Evolutionary conservation across 2,888 invertebrate species (phyloP).

Genomic region (Nesidiocoris tenuis): DNA sequence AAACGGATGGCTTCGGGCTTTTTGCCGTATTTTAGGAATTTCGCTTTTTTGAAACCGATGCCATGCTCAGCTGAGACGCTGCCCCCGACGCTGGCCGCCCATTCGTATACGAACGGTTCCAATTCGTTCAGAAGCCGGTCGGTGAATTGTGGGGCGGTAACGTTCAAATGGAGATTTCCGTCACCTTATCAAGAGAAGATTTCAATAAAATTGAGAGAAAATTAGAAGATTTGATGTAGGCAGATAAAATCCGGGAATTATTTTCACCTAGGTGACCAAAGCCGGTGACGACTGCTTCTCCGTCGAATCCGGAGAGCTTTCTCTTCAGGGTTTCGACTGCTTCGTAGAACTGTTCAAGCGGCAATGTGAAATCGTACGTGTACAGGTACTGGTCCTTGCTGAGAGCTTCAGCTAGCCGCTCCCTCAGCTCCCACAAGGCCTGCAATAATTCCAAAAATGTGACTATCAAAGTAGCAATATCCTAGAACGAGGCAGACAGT

Average conservation of each 20-base stretch:
- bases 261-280: slow-evolving; percentile 88
- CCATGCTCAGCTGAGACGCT: slow-evolving; percentile 97
- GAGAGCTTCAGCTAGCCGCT: slow-evolving; percentile 76
- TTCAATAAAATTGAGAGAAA: neutral
- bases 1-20: slow-evolving; percentile 67
- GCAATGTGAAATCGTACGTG: slow-evolving; percentile 94
- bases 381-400: slow-evolving; percentile 82
- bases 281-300: slow-evolving; percentile 68
- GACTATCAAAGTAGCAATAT: too few species aligned
- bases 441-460: too few species aligned
- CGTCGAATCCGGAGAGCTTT: slow-evolving; percentile 62
- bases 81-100: slow-evolving; percentile 73
- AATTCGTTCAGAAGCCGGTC: slow-evolving; percentile 55
- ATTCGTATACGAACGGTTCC: slow-evolving; percentile 87
- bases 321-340: slow-evolving; percentile 71
- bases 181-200: slow-evolving; percentile 64
- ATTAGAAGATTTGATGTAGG: neutral
- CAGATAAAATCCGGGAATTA: neutral
- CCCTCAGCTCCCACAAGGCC: slow-evolving; percentile 83
- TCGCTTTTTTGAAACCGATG: slow-evolving; percentile 81
- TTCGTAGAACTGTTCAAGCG: slow-evolving; percentile 77
- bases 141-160: slow-evolving; percentile 61
- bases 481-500: too few species aligned
- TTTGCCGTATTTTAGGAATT: slow-evolving; percentile 78
- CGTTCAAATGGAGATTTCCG: slow-evolving; percentile 90